Base-by-base conservation (phyloP, 2,888 invertebrate species). In the Antheraea yamamai region DNA sequence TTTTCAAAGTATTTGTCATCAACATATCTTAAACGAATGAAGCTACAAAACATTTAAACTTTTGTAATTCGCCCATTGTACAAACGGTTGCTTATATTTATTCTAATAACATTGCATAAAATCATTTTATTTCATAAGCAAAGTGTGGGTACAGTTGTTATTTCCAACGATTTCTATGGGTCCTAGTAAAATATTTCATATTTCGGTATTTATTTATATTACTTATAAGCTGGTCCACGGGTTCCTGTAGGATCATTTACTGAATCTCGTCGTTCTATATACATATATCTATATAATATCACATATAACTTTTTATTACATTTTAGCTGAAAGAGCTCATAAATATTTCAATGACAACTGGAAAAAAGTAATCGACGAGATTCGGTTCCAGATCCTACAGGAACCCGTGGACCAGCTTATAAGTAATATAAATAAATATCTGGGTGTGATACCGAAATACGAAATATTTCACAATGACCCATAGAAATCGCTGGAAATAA, bases 141-240 rank as follows among this genome's bases (percentile, higher is more conserved):
- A 18, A 16, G 2, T 55, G 14, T 12, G 14, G 14, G 14, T 55
- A 55, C 18, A 55, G 18, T 55, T 55, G 18, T 55, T n/a, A 58
- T 58, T 18, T 12, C 26, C 30, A 30, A 30, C 30, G 3, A 30
- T 30, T 39, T 39, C 10, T 66, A 66, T 18, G 30, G 6, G 30
- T 30, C 10, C 30, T 66, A 30, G 30, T 66, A 30, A 58, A 58
- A 73, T 30, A 73, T 23, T 30, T 73, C 73, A 6, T 30, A 10
- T 16, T 30, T 73, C 4, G 73, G 30, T 58, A 73, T 73, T 73
- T 58, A 30, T 73, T 58, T 55, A 30, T 20, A 26, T 58, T 10
- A 8, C 12, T 10, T 1, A 73, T 8, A 30, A 73, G 4, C 20
- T 30, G 4, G 10, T 30, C 12, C 2, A 73, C 16, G 30, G 14